Evolutionary conservation across 2,888 invertebrate genomes (phyloP).

Genomic region (Autographa gamma): DNA sequence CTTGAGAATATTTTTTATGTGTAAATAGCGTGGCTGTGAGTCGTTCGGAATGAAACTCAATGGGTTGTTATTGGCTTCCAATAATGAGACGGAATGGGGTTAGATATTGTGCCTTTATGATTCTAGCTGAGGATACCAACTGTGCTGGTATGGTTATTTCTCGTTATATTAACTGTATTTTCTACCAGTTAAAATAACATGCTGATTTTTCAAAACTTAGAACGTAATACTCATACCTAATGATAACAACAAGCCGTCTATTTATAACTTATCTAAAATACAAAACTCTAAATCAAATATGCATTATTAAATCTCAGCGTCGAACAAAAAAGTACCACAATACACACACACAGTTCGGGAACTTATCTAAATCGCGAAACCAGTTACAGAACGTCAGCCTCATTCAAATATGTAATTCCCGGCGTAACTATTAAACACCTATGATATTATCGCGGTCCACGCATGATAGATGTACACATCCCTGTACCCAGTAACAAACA

Average conservation of each 20-base stretch:
- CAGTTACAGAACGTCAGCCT: slow-evolving; percentile 46
- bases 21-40: slow-evolving; percentile 51
- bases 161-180: not conserved
- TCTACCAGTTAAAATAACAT: not conserved
- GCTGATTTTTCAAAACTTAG: not conserved
- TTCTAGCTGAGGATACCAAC: not conserved
- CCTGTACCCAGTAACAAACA: slow-evolving; percentile 71
- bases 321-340: slow-evolving; percentile 41
- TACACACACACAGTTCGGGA: slow-evolving; percentile 26
- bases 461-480: slow-evolving; percentile 76
- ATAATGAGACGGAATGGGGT: slow-evolving; percentile 36
- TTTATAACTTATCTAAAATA: slow-evolving; percentile 14
- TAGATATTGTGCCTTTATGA: slow-evolving; percentile 12
- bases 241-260: too few relatives aligned
- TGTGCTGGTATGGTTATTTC: not conserved
- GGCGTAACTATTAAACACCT: slow-evolving; percentile 62
- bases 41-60: slow-evolving; percentile 42
- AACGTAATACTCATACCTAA: too few relatives aligned
- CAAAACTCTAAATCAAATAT: slow-evolving; percentile 16
- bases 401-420: slow-evolving; percentile 55
- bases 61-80: slow-evolving; percentile 35
- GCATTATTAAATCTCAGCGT: slow-evolving; percentile 17
- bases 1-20: slow-evolving; percentile 61
- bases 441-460: slow-evolving; percentile 69
- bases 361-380: slow-evolving; percentile 56